phyloP scores from a whole-genome alignment of 2,797 vertebrate species.

The Neoniphon sammara region DNA sequence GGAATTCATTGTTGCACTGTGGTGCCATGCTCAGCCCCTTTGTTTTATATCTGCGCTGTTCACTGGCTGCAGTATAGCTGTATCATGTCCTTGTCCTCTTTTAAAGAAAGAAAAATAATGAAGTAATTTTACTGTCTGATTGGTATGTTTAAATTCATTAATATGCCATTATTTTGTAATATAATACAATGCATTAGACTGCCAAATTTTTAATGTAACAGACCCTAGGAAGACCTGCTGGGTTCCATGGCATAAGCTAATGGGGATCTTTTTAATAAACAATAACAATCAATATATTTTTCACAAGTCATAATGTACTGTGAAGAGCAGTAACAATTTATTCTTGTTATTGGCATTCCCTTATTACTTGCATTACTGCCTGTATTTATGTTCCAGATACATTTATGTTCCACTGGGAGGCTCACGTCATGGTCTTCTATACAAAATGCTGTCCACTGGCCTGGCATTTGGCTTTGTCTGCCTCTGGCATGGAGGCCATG shows the following conservation, averaged over 20 bases:
- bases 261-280: no score
- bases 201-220: no score
- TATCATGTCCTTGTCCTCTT: not conserved
- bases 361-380: not conserved
- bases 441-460: constrained; percentile 87
- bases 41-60: constrained; percentile 26
- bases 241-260: no score
- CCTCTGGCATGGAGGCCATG: constrained; percentile 94
- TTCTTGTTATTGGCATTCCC: not conserved
- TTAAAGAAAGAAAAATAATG: not conserved
- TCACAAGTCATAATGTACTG: no score
- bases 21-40: constrained; percentile 25
- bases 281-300: no score
- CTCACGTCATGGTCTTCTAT: constrained; percentile 83
- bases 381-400: constrained; percentile 84
- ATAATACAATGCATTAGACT: no score
- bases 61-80: constrained; percentile 3
- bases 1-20: constrained; percentile 18
- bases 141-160: not conserved
- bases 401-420: constrained; percentile 95
- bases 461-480: constrained; percentile 93
- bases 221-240: no score
- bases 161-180: not conserved
- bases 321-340: no score
- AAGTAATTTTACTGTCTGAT: not conserved